Evolutionary conservation across 92 coral and sea anemone species (phyloP), one percentile per base, ranked within the genome.

Genomic region (Micromussa lordhowensis): DNA sequence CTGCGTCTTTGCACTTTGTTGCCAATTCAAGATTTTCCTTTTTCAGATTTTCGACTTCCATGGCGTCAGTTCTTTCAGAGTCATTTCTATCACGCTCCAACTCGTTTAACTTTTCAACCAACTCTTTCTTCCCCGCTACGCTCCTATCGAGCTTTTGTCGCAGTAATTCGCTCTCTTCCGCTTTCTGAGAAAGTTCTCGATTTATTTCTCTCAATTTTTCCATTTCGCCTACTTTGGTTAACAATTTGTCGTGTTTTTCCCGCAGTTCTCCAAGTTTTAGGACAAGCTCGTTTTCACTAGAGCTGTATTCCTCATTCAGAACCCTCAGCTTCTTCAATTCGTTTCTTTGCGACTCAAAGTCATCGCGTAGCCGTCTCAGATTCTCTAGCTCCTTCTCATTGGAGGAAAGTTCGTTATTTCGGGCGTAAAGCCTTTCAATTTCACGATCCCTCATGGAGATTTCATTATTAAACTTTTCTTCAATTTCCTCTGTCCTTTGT

Each of bases 371-470:
- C 68, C 82, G 71, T 68, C 78, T 88, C 73, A 94, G 38, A 44
- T 83, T 70, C 82, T 95, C 93, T 64, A 87, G 79, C 48, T 91
- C 98, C 51, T 82, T 95, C 44, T 91, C 95, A 28, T 59, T 78
- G 49, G 30, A 80, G 76, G 70, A 59, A 24, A 93, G 90, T 63
- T 93, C 98, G 49, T 86, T 91, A 79, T 95, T 93, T 86, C 96
- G 82, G 75, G 77, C 84, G 81, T 93, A 92, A 69, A 95, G 92
- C 73, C 94, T 88, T 75, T 95, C 95, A 68, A 95, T 95, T 84
- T 95, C 98, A 21, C 90, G 82, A 78, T 93, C 92, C 19, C 95
- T 88, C 34, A 81, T 36, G 19, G 75, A 31, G 40, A 91, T 70
- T 66, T 93, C 98, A 10, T 63, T 66, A 26, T 81, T 68, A 30